phyloP scores from a whole-genome alignment of 2,113 vertebrate genomes.

The Trochalopteron elliotii region DNA sequence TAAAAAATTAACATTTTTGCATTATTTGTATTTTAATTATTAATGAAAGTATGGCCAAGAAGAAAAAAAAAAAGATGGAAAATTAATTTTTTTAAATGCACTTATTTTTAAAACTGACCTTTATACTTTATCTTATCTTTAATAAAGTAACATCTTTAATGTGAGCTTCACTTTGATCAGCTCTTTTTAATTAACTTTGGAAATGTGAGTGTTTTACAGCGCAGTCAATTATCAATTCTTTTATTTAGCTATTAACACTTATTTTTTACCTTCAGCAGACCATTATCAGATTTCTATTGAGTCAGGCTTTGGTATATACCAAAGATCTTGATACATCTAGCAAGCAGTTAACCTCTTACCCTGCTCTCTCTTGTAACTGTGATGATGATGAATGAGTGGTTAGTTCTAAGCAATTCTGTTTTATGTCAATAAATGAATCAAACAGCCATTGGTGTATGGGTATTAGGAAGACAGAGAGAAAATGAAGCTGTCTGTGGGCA shows the following conservation, averaged over 20 bases:
- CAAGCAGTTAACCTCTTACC: slow-evolving; percentile 64
- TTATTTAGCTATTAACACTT: slow-evolving; percentile 65
- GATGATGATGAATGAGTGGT: slow-evolving; percentile 59
- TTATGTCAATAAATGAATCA: slow-evolving; percentile 67
- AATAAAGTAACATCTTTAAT: slow-evolving; percentile 68
- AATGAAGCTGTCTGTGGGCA: neutral
- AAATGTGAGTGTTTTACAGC: slow-evolving; percentile 54
- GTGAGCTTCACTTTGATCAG: slow-evolving; percentile 54
- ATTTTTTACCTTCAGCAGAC: slow-evolving; percentile 61
- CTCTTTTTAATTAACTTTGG: slow-evolving; percentile 66
- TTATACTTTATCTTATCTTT: slow-evolving; percentile 62
- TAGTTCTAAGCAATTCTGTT: slow-evolving; percentile 56
- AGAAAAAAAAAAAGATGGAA: neutral
- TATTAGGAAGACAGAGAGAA: neutral
- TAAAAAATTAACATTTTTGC: slow-evolving; percentile 61
- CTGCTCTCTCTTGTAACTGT: slow-evolving; percentile 14
- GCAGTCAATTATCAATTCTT: slow-evolving; percentile 28
- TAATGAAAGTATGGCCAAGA: neutral
- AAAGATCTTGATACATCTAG: slow-evolving; percentile 46
- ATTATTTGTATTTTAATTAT: slow-evolving; percentile 65
- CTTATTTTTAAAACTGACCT: slow-evolving; percentile 60
- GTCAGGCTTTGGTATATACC: slow-evolving; percentile 13
- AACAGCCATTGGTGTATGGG: slow-evolving; percentile 6
- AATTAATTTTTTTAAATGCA: slow-evolving; percentile 13
- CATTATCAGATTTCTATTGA: slow-evolving; percentile 40